phyloP scores from a whole-genome alignment of 2,113 vertebrate genomes.

The Cacatua alba region DNA sequence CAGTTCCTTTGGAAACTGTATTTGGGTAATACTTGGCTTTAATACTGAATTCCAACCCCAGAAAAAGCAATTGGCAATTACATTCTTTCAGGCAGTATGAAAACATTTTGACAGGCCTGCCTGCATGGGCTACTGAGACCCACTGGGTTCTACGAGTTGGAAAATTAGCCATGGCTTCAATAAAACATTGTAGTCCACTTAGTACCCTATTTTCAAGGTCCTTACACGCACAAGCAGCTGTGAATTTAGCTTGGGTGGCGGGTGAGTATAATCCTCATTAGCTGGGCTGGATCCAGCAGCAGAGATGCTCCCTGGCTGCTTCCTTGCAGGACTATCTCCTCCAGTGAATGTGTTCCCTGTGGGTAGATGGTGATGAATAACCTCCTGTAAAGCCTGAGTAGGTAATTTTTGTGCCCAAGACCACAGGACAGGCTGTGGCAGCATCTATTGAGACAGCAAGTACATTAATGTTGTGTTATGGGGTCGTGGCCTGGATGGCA shows the following conservation, averaged over 20 bases:
- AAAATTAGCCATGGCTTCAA: conserved; percentile 2
- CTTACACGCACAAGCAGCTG: not conserved
- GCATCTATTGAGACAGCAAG: not conserved
- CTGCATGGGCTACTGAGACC: not conserved
- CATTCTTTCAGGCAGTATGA: not conserved
- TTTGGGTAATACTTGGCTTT: conserved; percentile 58
- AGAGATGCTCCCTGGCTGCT: not conserved
- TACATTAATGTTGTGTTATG: fast-evolving
- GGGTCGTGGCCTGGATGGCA: not conserved
- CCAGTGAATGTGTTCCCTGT: not conserved
- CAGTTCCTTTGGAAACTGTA: conserved; percentile 57
- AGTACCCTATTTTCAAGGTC: not conserved
- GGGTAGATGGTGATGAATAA: not conserved
- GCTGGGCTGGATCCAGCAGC: not conserved
- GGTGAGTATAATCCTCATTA: not conserved
- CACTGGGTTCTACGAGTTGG: not conserved
- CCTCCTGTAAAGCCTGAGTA: not conserved
- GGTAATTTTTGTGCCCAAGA: not conserved
- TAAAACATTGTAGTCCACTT: conserved; percentile 14
- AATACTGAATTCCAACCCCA: conserved; percentile 24
- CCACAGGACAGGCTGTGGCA: not conserved
- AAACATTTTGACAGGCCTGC: conserved; percentile 45
- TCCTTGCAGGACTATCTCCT: not conserved
- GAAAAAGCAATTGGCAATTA: conserved; percentile 15
- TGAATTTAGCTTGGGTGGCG: not conserved